These are phyloP conservation scores for Quadriops clusia DNA, from an alignment of 2,888 invertebrate species.

Conservation along the genomic window DNA sequence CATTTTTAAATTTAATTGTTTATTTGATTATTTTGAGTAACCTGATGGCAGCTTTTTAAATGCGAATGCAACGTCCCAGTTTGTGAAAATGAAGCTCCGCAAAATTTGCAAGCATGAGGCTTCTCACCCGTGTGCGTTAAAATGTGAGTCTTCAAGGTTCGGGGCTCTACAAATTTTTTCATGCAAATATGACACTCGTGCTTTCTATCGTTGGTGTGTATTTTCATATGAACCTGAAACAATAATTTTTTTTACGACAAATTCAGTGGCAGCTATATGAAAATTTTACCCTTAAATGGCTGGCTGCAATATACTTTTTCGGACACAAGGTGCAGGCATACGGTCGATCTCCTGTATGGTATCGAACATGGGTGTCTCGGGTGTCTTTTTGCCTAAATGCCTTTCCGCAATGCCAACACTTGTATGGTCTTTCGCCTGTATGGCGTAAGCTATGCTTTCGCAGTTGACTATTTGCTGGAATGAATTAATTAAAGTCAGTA, in stretches of 20 bases:
- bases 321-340: conserved; percentile 31
- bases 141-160: conserved; percentile 28
- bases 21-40: too few relatives aligned
- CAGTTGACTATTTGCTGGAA: conserved; percentile 30
- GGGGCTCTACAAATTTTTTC: conserved; percentile 28
- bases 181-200: conserved; percentile 29
- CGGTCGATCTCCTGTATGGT: conserved; percentile 34
- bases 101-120: conserved; percentile 27
- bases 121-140: conserved; percentile 29
- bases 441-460: conserved; percentile 33
- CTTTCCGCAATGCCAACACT: conserved; percentile 35
- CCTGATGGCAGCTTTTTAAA: conserved; percentile 15
- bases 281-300: conserved; percentile 30
- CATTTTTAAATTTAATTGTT: too few relatives aligned
- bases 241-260: neutral
- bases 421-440: conserved; percentile 33
- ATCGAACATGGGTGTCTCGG: conserved; percentile 33
- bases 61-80: conserved; percentile 21
- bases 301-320: conserved; percentile 33
- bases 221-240: conserved; percentile 29
- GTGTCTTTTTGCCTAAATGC: conserved; percentile 34
- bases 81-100: conserved; percentile 26
- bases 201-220: conserved; percentile 26
- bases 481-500: conserved; percentile 5
- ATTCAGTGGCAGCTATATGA: neutral